Evolutionary conservation across 2,113 vertebrate species (phyloP).

Genomic region (Pan paniscus): DNA sequence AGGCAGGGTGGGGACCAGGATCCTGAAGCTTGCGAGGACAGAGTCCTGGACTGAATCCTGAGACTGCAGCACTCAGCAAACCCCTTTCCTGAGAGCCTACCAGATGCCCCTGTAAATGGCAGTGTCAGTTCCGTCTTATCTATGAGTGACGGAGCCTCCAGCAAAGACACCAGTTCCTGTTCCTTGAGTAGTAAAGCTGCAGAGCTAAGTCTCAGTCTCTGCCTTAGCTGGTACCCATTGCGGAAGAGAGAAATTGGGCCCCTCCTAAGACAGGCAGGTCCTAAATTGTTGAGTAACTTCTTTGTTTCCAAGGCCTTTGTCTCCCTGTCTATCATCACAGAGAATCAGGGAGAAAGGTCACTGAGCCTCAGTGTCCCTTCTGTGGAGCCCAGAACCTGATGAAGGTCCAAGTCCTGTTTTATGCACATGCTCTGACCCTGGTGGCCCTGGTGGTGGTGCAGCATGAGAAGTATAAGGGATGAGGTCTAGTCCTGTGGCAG

Average conservation of each 20-base stretch:
- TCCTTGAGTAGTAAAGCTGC: not conserved
- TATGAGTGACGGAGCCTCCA: not conserved
- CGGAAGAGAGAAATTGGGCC: not conserved
- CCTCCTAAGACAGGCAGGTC: not conserved
- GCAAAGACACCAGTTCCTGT: not conserved
- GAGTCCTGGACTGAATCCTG: not conserved
- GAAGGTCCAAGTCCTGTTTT: accelerated
- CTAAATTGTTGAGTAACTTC: not conserved
- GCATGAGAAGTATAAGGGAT: accelerated
- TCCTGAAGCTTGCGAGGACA: not conserved
- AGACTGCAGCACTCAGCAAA: not conserved
- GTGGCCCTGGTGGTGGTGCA: not conserved
- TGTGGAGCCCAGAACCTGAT: not conserved
- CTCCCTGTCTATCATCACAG: not conserved
- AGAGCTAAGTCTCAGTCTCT: not conserved
- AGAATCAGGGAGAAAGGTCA: not conserved
- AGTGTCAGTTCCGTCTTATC: no score
- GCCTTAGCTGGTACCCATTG: accelerated
- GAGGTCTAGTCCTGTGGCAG: no score
- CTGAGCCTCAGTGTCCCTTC: accelerated
- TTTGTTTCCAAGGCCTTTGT: not conserved
- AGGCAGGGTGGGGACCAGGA: not conserved
- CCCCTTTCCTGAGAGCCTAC: not conserved
- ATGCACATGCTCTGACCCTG: not conserved
- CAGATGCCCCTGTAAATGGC: no score